phyloP scores from a whole-genome alignment of 2,797 vertebrate genomes.

The Melanogrammus aeglefinus region DNA sequence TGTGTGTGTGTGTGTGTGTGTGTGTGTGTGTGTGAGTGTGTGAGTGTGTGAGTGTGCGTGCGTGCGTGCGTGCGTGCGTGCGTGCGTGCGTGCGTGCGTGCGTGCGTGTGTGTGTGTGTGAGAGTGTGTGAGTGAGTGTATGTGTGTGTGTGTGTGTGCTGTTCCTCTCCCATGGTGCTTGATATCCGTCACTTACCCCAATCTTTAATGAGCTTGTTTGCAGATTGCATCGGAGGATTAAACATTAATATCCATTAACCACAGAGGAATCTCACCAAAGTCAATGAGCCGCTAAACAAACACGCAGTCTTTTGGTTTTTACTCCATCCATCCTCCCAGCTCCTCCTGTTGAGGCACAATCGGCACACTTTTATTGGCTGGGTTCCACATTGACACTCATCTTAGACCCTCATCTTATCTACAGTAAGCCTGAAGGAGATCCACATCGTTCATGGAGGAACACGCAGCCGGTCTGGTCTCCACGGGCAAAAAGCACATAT shows the following conservation, averaged over 20 bases:
- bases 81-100: no score
- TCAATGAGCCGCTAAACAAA: neutral
- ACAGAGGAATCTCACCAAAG: neutral
- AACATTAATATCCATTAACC: constrained; percentile 5
- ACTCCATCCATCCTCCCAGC: neutral
- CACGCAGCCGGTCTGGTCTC: no score
- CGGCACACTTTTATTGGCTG: no score
- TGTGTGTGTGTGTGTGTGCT: neutral
- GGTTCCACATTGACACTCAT: neutral
- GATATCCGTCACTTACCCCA: neutral
- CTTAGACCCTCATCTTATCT: no score
- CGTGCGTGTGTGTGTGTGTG: neutral
- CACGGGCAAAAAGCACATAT: no score
- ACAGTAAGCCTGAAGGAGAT: no score
- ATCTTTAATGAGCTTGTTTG: constrained; percentile 3
- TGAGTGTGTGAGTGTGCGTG: neutral
- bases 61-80: no score
- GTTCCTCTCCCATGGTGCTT: neutral
- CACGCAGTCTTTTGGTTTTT: neutral
- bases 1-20: neutral
- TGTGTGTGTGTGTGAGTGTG: neutral
- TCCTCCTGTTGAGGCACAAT: neutral
- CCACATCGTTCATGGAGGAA: no score
- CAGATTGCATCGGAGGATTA: neutral
- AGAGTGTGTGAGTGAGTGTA: no score